Evolutionary conservation across 2,888 invertebrate genomes (phyloP).

Genomic region (Nebria salina): DNA sequence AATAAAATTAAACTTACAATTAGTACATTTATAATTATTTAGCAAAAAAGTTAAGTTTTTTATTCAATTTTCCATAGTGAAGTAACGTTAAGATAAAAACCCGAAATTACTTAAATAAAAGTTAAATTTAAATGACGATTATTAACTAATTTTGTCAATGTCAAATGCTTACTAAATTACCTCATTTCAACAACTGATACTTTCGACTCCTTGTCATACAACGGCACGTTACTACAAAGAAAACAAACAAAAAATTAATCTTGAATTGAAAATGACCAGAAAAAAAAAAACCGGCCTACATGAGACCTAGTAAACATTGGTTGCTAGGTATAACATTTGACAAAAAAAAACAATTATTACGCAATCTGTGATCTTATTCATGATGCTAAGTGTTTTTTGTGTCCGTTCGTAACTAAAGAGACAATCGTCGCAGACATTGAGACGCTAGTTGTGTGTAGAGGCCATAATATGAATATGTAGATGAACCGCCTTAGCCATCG

Average conservation of each 20-base stretch:
- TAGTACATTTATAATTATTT: no score
- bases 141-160: background rate
- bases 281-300: background rate
- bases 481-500: conserved; percentile 23
- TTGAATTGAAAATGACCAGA: background rate
- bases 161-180: conserved; percentile 1
- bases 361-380: background rate
- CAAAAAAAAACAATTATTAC: conserved; percentile 1
- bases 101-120: background rate
- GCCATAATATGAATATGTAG: conserved; percentile 37
- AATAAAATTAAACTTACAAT: no score
- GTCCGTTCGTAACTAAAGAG: background rate
- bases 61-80: background rate
- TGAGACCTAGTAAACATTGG: conserved; percentile 1
- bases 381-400: background rate
- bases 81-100: background rate
- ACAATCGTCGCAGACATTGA: conserved; percentile 20
- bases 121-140: background rate
- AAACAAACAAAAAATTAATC: background rate
- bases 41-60: no score
- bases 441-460: conserved; percentile 23
- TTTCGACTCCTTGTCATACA: background rate
- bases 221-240: background rate
- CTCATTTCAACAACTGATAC: background rate
- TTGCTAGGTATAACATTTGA: background rate